Evolutionary conservation across 2,113 vertebrate genomes (phyloP).

Genomic region (Chaenogobius annularis): DNA sequence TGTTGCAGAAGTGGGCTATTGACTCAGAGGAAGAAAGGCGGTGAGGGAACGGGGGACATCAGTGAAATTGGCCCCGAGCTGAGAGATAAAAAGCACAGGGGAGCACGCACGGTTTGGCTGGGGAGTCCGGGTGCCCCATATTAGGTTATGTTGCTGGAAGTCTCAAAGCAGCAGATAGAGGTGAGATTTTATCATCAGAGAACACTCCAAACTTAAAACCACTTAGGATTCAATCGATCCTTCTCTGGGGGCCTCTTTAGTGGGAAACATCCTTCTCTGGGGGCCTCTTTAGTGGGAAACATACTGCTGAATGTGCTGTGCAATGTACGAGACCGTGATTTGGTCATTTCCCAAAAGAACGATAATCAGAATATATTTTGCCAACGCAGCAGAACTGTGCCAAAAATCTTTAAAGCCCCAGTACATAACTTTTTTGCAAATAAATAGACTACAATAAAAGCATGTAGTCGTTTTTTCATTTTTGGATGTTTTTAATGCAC

Average conservation of each 20-base stretch:
- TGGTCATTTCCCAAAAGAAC: not conserved
- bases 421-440: too few species aligned
- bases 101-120: conserved; percentile 17
- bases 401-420: too few species aligned
- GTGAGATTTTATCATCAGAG: conserved; percentile 73
- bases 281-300: conserved; percentile 35
- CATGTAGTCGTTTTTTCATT: too few species aligned
- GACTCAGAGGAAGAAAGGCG: conserved; percentile 22
- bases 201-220: conserved; percentile 48
- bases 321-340: not conserved
- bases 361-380: too few species aligned
- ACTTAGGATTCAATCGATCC: conserved; percentile 52
- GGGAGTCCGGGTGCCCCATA: conserved; percentile 67
- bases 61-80: conserved; percentile 10
- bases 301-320: not conserved
- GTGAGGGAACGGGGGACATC: conserved; percentile 25
- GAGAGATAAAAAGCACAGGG: conserved; percentile 7
- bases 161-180: conserved; percentile 33
- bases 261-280: conserved; percentile 42
- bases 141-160: conserved; percentile 70
- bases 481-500: too few species aligned
- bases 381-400: too few species aligned
- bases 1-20: conserved; percentile 40
- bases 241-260: conserved; percentile 23
- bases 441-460: too few species aligned